phyloP scores from a whole-genome alignment of 2,113 vertebrate species.

The Amia ocellicauda region DNA sequence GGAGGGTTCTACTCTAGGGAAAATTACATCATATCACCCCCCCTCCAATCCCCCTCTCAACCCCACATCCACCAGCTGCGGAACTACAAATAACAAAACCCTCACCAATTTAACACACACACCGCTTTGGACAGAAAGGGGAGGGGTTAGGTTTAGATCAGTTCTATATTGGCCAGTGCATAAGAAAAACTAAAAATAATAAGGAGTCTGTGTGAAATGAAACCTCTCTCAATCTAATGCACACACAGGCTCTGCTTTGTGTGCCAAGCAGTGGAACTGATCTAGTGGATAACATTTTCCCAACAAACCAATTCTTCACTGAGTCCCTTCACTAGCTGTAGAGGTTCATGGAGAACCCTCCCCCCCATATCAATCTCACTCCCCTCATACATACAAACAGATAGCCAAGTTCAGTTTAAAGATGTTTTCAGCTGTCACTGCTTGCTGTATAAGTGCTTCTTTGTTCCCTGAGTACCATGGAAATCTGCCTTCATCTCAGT shows the following conservation, averaged over 20 bases:
- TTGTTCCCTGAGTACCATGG: constrained; percentile 55
- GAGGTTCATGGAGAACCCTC: constrained; percentile 3
- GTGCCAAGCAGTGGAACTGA: not conserved
- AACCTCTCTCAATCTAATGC: constrained; percentile 6
- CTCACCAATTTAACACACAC: too few relatives aligned
- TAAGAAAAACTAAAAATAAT: too few relatives aligned
- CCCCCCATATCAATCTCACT: not conserved
- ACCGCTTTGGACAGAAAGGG: too few relatives aligned
- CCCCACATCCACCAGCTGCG: too few relatives aligned
- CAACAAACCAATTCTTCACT: constrained; percentile 7
- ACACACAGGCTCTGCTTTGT: constrained; percentile 20
- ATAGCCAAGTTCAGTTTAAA: constrained; percentile 40
- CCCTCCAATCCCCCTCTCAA: too few relatives aligned
- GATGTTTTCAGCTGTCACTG: constrained; percentile 70
- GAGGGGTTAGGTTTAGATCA: too few relatives aligned
- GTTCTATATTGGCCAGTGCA: too few relatives aligned
- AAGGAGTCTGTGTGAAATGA: constrained; percentile 23
- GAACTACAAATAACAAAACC: too few relatives aligned
- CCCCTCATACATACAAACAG: constrained; percentile 31
- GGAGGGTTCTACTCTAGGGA: too few relatives aligned
- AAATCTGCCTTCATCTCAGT: constrained; percentile 30
- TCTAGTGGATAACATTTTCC: constrained; percentile 9
- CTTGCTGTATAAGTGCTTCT: constrained; percentile 57
- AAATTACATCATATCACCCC: too few relatives aligned
- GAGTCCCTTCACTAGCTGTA: not conserved